Evolutionary conservation across 2,888 invertebrate species (phyloP).

Genomic region (Chrysolina haemoptera): DNA sequence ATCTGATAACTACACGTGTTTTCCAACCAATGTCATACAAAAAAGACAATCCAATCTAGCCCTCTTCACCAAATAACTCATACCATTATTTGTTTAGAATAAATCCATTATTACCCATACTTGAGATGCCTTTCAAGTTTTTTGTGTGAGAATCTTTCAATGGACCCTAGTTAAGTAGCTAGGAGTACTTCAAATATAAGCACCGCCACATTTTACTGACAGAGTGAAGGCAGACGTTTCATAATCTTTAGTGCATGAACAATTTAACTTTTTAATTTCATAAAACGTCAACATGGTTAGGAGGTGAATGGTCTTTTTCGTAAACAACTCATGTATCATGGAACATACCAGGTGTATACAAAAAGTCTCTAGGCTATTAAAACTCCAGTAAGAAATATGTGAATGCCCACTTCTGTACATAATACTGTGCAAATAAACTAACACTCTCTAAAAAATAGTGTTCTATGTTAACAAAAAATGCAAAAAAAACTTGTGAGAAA

Average conservation of each 20-base stretch:
- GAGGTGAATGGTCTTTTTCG: constrained; percentile 18
- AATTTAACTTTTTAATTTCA: neutral
- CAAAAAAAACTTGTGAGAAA: no score
- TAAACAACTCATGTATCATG: neutral
- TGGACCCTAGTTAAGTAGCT: constrained; percentile 18
- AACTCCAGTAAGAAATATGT: no score
- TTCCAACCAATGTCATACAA: no score
- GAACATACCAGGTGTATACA: neutral
- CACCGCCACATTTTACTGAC: constrained; percentile 11
- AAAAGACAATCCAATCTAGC: neutral
- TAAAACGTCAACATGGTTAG: constrained; percentile 2
- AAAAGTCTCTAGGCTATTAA: neutral
- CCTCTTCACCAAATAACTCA: neutral
- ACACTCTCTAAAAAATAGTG: no score
- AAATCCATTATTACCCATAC: constrained; percentile 3
- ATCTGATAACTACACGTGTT: neutral
- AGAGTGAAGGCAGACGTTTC: neutral
- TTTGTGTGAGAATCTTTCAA: constrained; percentile 4
- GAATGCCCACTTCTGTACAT: no score
- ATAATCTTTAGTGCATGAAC: neutral
- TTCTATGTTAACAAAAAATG: no score
- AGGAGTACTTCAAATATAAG: neutral
- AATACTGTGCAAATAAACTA: no score
- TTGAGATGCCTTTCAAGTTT: neutral
- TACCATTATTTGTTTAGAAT: constrained; percentile 14